phyloP scores from a whole-genome alignment of 2,888 invertebrate genomes.

The Tortricodes alternella region DNA sequence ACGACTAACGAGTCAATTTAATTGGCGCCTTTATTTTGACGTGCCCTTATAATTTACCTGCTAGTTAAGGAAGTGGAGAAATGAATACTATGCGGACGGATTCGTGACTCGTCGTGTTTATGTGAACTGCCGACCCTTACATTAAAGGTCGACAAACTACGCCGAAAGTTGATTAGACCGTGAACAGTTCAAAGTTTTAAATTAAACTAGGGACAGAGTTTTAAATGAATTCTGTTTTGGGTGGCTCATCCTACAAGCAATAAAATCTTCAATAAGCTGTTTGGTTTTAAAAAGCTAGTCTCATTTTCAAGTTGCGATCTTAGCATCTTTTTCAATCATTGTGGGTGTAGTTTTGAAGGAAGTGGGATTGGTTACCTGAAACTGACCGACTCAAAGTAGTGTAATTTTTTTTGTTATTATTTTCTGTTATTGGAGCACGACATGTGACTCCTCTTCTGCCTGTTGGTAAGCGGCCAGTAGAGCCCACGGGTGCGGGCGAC shows the following conservation, averaged over 20 bases:
- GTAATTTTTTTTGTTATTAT: no score
- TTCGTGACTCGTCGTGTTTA: conserved; percentile 36
- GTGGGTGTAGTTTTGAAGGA: no score
- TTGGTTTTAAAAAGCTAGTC: neutral
- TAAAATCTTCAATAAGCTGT: neutral
- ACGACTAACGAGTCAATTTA: conserved; percentile 50
- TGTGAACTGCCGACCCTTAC: conserved; percentile 21
- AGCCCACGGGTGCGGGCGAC: no score
- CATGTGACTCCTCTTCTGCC: no score
- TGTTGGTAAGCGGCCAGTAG: no score
- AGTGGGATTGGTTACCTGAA: no score
- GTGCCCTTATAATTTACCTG: conserved; percentile 57
- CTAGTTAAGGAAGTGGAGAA: conserved; percentile 54
- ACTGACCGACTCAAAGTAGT: no score
- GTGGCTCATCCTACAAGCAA: neutral
- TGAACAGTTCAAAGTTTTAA: conserved; percentile 25
- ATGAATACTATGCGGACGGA: conserved; percentile 43
- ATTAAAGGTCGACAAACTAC: conserved; percentile 29
- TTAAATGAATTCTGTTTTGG: conserved; percentile 13
- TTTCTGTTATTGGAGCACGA: no score
- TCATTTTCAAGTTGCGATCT: neutral
- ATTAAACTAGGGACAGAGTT: conserved; percentile 21
- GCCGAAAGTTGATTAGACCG: conserved; percentile 28
- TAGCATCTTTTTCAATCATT: no score
- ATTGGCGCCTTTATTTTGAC: conserved; percentile 57